Base-by-base conservation (phyloP, 2,888 invertebrate species). In the Axea sp. region DNA sequence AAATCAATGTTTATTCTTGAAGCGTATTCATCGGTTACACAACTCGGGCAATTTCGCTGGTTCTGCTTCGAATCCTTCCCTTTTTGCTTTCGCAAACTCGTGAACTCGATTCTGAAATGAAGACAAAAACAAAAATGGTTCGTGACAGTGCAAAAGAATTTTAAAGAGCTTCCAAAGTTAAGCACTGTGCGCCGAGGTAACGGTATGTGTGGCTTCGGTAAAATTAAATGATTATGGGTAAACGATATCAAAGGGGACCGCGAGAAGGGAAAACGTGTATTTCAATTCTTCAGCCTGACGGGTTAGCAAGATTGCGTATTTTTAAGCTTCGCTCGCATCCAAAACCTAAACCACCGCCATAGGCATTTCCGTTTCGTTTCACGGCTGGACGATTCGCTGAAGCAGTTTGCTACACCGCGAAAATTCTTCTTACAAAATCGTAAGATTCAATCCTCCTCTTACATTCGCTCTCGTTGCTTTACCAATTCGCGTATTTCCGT, bases 221-320 rank as follows among this genome's bases (percentile, higher is more conserved):
- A 87, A 87, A 87, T 87, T 86, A 87, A 87, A 87, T 87, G 87
- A 87, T 87, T 87, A 87, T 87, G 86, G 87, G 83, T 86, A 87
- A 87, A 87, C 86, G 86, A 87, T 87, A 87, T 87, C 87, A 87
- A 87, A 87, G 86, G 80, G 82, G 81, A 81, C 69, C 64, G 80
- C 51, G 71, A 64, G 77, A 76, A 75, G 79, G 78, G 72, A 76
- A 75, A 74, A 82, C 84, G 81, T 83, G 85, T 84, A 86, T 87
- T 86, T 87, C 87, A 87, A 87, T 87, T 87, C 86, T 87, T 87
- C 87, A 86, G 87, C 87, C 83, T 87, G 87, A 87, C 86, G 80
- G 82, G 81, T 79, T 82, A 81, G 82, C 86, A 77, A 87, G 87
- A 87, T 87, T 87, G 87, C 87, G 87, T 87, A 87, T 87, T 87